Evolutionary conservation across 2,113 vertebrate species (phyloP).

Genomic region (Varanus salvator): DNA sequence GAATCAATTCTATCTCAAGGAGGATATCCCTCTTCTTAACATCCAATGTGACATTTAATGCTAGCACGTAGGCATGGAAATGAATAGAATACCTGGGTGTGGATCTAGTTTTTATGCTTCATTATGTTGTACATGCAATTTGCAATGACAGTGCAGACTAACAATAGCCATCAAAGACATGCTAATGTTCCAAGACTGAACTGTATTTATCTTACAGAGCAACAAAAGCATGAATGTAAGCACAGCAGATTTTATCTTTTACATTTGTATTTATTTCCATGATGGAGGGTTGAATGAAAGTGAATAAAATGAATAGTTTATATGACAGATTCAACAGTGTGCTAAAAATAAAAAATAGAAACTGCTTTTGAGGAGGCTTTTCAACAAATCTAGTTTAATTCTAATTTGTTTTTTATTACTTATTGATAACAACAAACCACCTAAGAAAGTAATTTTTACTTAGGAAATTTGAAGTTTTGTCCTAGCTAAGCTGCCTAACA

Average conservation of each 20-base stretch:
- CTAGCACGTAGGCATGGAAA: slow-evolving; percentile 41
- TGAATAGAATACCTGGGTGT: slow-evolving; percentile 15
- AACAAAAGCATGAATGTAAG: slow-evolving; percentile 33
- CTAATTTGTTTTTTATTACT: slow-evolving; percentile 37
- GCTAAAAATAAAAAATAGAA: background rate
- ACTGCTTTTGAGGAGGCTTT: slow-evolving; percentile 17
- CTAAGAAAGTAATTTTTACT: slow-evolving; percentile 13
- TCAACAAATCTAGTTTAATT: slow-evolving; percentile 21
- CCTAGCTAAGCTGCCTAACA: background rate
- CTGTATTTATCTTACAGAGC: slow-evolving; percentile 53
- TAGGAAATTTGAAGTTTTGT: background rate
- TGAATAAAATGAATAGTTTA: background rate
- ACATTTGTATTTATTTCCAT: slow-evolving; percentile 13
- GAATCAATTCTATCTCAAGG: slow-evolving; percentile 48
- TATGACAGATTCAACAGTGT: slow-evolving; percentile 2
- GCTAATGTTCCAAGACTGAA: slow-evolving; percentile 47
- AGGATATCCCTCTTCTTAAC: slow-evolving; percentile 25
- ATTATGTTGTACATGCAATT: slow-evolving; percentile 35
- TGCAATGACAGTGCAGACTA: slow-evolving; percentile 61
- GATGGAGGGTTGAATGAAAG: slow-evolving; percentile 13
- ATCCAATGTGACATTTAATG: slow-evolving; percentile 34
- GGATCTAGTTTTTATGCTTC: slow-evolving; percentile 49
- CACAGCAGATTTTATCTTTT: slow-evolving; percentile 27
- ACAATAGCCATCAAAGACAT: slow-evolving; percentile 43
- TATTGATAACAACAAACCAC: slow-evolving; percentile 18